These are phyloP conservation scores for Phymorhynchus buccinoides DNA, from an alignment of 1,140 invertebrate species.

Conservation along the genomic window DNA sequence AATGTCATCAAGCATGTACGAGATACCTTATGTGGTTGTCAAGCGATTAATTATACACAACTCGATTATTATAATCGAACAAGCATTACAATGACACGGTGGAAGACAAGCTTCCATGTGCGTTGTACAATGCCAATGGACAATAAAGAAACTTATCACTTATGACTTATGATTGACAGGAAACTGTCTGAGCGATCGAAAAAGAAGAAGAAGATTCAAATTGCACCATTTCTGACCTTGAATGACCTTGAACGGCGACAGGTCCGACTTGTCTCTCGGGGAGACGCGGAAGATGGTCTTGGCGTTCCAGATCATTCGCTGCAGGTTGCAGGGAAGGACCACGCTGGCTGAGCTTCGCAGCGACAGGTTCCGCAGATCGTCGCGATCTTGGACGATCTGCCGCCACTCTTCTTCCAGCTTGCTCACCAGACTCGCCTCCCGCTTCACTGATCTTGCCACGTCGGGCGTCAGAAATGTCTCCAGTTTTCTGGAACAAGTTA, in stretches of 20 bases:
- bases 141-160: too few relatives aligned
- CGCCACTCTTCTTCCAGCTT: constrained; percentile 98
- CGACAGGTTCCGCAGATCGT: constrained; percentile 83
- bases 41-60: too few relatives aligned
- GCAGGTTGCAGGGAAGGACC: constrained; percentile 96
- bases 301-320: constrained; percentile 99
- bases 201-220: too few relatives aligned
- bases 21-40: too few relatives aligned
- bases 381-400: constrained; percentile 89
- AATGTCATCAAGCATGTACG: too few relatives aligned
- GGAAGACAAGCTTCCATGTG: too few relatives aligned
- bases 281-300: constrained; percentile 99
- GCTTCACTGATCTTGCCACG: constrained; percentile 92
- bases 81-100: too few relatives aligned
- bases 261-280: constrained; percentile 90
- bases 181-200: background rate
- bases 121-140: too few relatives aligned
- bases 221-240: constrained; percentile 77
- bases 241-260: constrained; percentile 93
- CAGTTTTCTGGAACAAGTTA: constrained; percentile 79
- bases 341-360: constrained; percentile 81
- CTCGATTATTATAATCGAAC: too few relatives aligned
- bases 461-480: constrained; percentile 94
- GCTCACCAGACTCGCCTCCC: constrained; percentile 90
- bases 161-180: too few relatives aligned